phyloP scores from a whole-genome alignment of 2,888 invertebrate species.

The Polydrusus tereticollis region DNA sequence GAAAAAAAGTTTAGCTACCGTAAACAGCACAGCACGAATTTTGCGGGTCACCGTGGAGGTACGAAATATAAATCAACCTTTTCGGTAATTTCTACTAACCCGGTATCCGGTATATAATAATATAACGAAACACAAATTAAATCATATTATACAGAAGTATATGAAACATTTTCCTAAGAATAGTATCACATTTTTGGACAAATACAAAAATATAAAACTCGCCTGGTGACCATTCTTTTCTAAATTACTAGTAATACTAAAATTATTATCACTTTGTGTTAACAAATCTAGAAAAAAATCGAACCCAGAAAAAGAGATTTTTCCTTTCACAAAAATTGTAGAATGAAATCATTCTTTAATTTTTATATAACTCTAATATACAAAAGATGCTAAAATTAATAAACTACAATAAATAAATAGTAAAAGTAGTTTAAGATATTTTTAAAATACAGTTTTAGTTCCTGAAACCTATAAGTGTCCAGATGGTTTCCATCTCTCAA shows the following conservation, averaged over 20 bases:
- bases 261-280: constrained; percentile 27
- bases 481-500: too few species aligned
- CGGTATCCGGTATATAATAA: too few species aligned
- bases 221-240: constrained; percentile 20
- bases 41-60: too few species aligned
- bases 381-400: not conserved
- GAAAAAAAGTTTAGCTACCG: too few species aligned
- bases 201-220: constrained; percentile 41
- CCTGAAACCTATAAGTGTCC: too few species aligned
- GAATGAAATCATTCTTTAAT: too few species aligned
- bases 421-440: too few species aligned
- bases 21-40: too few species aligned
- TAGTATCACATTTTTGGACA: constrained; percentile 47
- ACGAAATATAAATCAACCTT: too few species aligned
- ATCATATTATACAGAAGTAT: constrained; percentile 34
- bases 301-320: not conserved
- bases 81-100: too few species aligned
- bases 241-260: constrained; percentile 17
- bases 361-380: not conserved
- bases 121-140: constrained; percentile 19
- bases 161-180: constrained; percentile 36
- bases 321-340: not conserved
- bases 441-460: too few species aligned
- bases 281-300: constrained; percentile 2
- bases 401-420: not conserved